These are phyloP conservation scores for Rhinopomastus cyanomelas DNA, from an alignment of 2,113 vertebrate species.

Conservation along the genomic window DNA sequence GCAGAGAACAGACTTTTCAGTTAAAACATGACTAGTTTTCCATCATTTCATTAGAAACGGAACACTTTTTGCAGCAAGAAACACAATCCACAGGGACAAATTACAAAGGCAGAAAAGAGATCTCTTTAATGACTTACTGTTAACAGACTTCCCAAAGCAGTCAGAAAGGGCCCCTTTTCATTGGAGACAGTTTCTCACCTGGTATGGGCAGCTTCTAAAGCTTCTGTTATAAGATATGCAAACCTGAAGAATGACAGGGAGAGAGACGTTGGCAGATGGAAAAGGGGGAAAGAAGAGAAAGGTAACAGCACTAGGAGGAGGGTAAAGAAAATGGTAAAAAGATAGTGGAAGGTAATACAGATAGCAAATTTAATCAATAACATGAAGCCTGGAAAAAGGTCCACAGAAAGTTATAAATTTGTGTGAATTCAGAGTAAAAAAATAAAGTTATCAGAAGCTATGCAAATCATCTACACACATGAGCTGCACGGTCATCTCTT, in stretches of 20 bases:
- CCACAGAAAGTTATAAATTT: not conserved
- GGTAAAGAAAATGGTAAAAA: not conserved
- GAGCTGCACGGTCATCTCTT: rapidly evolving
- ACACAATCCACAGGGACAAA: constrained; percentile 63
- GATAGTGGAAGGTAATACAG: not conserved
- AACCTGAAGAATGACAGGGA: constrained; percentile 47
- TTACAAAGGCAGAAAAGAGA: constrained; percentile 71
- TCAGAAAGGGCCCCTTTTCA: constrained; percentile 63
- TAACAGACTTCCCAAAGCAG: constrained; percentile 71
- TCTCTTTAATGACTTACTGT: constrained; percentile 74
- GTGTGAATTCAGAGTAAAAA: not conserved
- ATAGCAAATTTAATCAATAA: not conserved
- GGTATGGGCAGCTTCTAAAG: constrained; percentile 53
- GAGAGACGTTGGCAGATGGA: constrained; percentile 18
- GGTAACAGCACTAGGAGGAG: not conserved
- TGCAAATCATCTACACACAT: rapidly evolving
- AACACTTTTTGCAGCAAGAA: constrained; percentile 54
- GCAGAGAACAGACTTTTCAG: not conserved
- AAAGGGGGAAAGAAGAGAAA: constrained; percentile 13
- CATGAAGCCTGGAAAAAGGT: not conserved
- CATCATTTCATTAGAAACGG: constrained; percentile 48
- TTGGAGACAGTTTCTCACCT: constrained; percentile 67
- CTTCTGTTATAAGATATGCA: constrained; percentile 56
- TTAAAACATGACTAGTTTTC: constrained; percentile 29
- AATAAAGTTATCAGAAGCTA: not conserved